Evolutionary conservation across 2,113 vertebrate species (phyloP).

Genomic region (Hippocampus abdominalis): DNA sequence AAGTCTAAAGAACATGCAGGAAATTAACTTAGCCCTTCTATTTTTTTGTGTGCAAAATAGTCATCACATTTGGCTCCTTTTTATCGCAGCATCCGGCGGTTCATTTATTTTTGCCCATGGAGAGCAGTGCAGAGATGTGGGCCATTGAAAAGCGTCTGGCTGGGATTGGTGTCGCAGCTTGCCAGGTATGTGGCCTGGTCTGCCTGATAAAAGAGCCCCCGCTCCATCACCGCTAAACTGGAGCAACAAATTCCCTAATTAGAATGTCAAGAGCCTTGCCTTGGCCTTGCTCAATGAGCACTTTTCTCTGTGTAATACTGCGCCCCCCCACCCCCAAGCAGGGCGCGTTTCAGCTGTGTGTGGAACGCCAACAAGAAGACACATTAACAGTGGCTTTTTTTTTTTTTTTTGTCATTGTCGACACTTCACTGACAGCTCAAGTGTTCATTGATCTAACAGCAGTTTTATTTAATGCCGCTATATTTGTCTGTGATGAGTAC

Average conservation of each 20-base stretch:
- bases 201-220: conserved; percentile 56
- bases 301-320: conserved; percentile 33
- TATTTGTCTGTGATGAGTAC: conserved; percentile 2
- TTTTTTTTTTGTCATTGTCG: background rate
- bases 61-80: conserved; percentile 48
- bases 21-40: conserved; percentile 18
- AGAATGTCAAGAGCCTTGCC: conserved; percentile 54
- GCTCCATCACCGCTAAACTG: conserved; percentile 62
- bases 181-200: conserved; percentile 67
- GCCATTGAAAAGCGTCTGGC: conserved; percentile 48
- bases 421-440: conserved; percentile 6
- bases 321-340: conserved; percentile 27
- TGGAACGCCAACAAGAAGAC: conserved; percentile 18
- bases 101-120: conserved; percentile 42
- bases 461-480: background rate
- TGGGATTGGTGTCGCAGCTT: conserved; percentile 37
- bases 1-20: background rate
- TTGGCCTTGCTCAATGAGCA: conserved; percentile 39
- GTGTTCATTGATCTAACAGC: conserved; percentile 6
- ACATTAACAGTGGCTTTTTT: conserved; percentile 1
- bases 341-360: conserved; percentile 24
- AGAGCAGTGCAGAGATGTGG: conserved; percentile 49
- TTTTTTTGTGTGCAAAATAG: conserved; percentile 10
- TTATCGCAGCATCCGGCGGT: conserved; percentile 32
- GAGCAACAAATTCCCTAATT: conserved; percentile 65